These are phyloP conservation scores for Notarius quadriscutis DNA, from an alignment of 2,113 vertebrate genomes.

Conservation along the genomic window DNA sequence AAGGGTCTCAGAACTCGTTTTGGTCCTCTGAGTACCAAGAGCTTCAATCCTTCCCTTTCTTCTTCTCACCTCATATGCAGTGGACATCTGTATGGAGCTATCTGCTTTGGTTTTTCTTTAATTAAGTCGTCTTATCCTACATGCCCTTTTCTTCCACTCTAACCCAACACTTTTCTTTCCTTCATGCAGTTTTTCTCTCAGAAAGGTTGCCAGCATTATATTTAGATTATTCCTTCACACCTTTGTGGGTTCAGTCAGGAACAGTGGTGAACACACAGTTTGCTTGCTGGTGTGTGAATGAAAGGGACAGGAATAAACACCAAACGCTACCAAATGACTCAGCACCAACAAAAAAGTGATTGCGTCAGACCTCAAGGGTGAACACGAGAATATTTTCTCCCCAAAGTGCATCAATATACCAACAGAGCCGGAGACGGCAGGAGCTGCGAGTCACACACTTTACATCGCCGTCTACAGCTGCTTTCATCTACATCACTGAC, in stretches of 20 bases:
- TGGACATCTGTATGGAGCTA: not conserved
- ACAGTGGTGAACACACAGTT: not conserved
- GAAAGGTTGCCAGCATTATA: not conserved
- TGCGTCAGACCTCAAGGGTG: slow-evolving; percentile 1
- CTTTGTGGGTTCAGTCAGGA: not conserved
- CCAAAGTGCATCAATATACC: slow-evolving; percentile 34
- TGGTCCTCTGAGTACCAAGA: too few relatives aligned
- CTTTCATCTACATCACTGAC: not conserved
- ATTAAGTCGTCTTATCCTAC: not conserved
- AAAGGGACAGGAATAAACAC: not conserved
- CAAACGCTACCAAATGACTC: not conserved
- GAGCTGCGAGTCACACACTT: not conserved
- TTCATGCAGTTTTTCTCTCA: not conserved
- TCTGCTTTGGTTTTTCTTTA: not conserved
- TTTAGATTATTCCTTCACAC: not conserved
- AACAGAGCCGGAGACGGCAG: not conserved
- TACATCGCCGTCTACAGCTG: not conserved
- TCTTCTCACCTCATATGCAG: not conserved
- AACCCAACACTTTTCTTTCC: not conserved
- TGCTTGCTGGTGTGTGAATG: not conserved
- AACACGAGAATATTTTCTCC: not conserved
- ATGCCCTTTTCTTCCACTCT: not conserved
- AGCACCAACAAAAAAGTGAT: not conserved
- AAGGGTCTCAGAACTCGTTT: too few relatives aligned
- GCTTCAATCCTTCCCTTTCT: not conserved